phyloP scores from a whole-genome alignment of 2,797 vertebrate genomes.

The Perdix hodgsoniae region DNA sequence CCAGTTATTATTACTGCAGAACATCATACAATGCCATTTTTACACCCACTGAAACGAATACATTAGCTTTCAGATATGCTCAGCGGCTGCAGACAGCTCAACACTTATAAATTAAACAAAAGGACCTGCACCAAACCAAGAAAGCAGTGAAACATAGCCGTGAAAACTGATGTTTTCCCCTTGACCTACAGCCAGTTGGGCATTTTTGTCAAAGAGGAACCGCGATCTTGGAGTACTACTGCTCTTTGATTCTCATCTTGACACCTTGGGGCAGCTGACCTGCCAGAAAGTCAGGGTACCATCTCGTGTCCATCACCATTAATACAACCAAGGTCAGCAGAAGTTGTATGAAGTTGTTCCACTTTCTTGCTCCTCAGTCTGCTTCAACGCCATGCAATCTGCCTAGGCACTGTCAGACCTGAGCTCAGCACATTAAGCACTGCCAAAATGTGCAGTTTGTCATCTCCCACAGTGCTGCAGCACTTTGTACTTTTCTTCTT shows the following conservation, averaged over 20 bases:
- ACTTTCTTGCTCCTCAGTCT: background rate
- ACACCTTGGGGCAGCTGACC: background rate
- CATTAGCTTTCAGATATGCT: background rate
- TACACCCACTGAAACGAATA: background rate
- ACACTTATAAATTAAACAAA: background rate
- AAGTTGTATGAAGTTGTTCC: background rate
- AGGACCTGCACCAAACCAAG: background rate
- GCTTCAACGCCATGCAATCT: background rate
- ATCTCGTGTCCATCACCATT: fast-evolving
- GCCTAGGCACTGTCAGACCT: background rate
- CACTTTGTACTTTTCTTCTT: background rate
- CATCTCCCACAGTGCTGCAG: background rate
- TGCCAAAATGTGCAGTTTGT: background rate
- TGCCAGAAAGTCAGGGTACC: background rate
- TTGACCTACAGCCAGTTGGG: background rate
- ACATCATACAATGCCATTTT: background rate
- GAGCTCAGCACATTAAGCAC: fast-evolving
- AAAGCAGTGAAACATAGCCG: fast-evolving
- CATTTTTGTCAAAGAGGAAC: background rate
- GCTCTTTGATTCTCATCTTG: background rate
- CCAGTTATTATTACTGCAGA: background rate
- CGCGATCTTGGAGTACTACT: background rate
- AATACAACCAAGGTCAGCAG: background rate
- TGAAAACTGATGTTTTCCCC: background rate
- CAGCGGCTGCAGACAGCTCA: fast-evolving